phyloP scores from a whole-genome alignment of 1,140 invertebrate genomes.

The Drosophila watanabei region DNA sequence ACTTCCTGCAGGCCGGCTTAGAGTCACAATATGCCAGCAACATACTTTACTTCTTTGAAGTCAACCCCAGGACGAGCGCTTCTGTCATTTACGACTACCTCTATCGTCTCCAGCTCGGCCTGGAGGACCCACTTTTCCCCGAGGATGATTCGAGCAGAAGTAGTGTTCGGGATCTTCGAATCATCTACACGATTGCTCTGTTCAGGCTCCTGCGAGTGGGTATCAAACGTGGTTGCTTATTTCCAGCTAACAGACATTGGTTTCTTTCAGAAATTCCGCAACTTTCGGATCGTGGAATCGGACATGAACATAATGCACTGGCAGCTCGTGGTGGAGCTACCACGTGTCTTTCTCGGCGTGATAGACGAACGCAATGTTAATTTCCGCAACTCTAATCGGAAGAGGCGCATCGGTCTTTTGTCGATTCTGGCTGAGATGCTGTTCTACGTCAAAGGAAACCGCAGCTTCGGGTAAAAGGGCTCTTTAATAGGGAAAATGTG shows the following conservation, averaged over 20 bases:
- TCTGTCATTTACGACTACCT: background rate
- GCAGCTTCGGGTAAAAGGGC: slow-evolving; percentile 2
- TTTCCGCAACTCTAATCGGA: background rate
- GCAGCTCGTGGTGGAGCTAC: slow-evolving; percentile 29
- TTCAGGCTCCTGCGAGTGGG: slow-evolving; percentile 38
- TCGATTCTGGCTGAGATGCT: slow-evolving; percentile 36
- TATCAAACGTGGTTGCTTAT: background rate
- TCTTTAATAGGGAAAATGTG: background rate
- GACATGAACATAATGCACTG: slow-evolving; percentile 23
- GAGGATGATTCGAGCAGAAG: background rate
- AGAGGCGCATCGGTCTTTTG: slow-evolving; percentile 22
- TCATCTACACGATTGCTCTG: slow-evolving; percentile 31
- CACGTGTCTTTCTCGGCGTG: background rate
- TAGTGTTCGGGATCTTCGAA: background rate
- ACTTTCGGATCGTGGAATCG: slow-evolving; percentile 5
- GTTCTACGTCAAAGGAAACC: background rate
- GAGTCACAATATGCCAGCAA: slow-evolving; percentile 1
- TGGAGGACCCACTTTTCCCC: background rate
- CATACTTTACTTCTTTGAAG: slow-evolving; percentile 4
- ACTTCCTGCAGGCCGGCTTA: slow-evolving; percentile 15
- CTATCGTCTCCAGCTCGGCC: background rate
- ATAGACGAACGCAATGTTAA: background rate
- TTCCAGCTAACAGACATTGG: background rate
- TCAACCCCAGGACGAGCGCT: background rate
- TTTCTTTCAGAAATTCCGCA: slow-evolving; percentile 21